Evolutionary conservation across 2,888 invertebrate genomes (phyloP).

Genomic region (Chrysolina haemoptera): DNA sequence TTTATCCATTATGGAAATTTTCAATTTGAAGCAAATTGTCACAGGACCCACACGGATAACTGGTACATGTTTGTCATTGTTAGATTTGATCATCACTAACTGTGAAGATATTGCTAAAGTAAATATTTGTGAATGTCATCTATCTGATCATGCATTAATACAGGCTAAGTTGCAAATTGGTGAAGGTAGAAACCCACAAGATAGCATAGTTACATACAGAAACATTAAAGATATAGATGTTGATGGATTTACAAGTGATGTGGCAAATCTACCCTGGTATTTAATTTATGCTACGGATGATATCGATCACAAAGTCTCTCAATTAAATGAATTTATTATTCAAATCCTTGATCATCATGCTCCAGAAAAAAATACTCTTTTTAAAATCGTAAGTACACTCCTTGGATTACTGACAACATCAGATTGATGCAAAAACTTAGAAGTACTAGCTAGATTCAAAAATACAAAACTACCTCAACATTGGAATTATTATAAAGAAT

Average conservation of each 20-base stretch:
- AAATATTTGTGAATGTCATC: background rate
- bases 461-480: background rate
- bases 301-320: background rate
- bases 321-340: background rate
- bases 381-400: background rate
- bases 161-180: slow-evolving; percentile 9
- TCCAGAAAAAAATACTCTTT: background rate
- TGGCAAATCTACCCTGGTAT: slow-evolving; percentile 5
- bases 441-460: background rate
- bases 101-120: background rate
- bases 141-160: slow-evolving; percentile 10
- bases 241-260: slow-evolving; percentile 1
- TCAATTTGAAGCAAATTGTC: background rate
- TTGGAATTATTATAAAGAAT: background rate
- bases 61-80: background rate
- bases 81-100: background rate
- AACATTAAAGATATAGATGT: background rate
- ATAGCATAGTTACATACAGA: too few species aligned
- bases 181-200: background rate
- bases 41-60: background rate
- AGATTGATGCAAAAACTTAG: background rate
- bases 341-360: background rate
- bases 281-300: background rate
- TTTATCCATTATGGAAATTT: background rate
- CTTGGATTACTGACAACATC: background rate